Evolutionary conservation across 2,113 vertebrate genomes (phyloP).

Genomic region (Dasyurus viverrinus): DNA sequence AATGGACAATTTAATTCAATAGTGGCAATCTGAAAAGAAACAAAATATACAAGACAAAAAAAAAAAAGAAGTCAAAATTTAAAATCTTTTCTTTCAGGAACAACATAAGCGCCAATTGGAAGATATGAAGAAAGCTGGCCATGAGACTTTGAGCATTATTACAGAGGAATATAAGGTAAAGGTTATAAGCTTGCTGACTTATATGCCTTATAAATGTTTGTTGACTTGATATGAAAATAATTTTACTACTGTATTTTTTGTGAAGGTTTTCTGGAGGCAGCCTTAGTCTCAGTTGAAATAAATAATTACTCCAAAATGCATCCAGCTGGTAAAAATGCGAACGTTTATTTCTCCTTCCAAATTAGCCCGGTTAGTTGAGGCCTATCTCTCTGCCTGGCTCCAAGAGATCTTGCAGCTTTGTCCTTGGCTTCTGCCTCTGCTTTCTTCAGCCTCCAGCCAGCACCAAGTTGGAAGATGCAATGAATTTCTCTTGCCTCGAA

Average conservation of each 20-base stretch:
- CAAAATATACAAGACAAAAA: not conserved
- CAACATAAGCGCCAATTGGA: constrained; percentile 87
- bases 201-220: not conserved
- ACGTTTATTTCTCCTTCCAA: too few species aligned
- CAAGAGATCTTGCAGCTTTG: too few species aligned
- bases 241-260: not conserved
- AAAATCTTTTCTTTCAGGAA: constrained; percentile 78
- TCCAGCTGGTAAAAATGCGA: too few species aligned
- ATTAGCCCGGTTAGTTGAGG: too few species aligned
- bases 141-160: constrained; percentile 87
- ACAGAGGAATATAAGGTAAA: constrained; percentile 90
- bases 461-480: too few species aligned
- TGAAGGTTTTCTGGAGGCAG: too few species aligned
- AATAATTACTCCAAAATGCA: too few species aligned
- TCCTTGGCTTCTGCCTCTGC: too few species aligned
- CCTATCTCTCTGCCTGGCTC: too few species aligned
- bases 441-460: too few species aligned
- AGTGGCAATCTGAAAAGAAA: constrained; percentile 19
- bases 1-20: not conserved
- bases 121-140: constrained; percentile 88
- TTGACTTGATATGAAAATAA: not conserved
- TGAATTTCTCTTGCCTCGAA: too few species aligned
- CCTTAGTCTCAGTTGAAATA: too few species aligned
- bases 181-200: not conserved
- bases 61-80: constrained; percentile 17